Conservation (phyloP, 2,888 invertebrate genomes). For the Barypeithes pellucidus region DNA sequence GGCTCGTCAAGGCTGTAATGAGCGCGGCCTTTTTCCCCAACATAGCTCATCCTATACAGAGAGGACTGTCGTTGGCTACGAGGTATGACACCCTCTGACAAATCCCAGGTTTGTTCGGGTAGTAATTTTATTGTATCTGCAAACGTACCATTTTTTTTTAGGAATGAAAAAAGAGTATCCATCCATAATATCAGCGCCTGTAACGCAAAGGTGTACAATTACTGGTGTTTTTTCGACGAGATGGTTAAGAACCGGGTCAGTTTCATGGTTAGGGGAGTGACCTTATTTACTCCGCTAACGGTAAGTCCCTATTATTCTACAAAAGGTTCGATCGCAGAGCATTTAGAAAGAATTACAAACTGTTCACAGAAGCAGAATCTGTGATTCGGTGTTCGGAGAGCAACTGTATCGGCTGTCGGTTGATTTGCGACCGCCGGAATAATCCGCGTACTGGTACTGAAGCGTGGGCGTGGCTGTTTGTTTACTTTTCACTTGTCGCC, state of each 20-base stretch:
- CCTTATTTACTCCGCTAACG: conserved; percentile 86
- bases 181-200: conserved; percentile 79
- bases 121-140: too few relatives aligned
- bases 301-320: too few relatives aligned
- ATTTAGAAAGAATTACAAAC: too few relatives aligned
- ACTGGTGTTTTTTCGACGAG: conserved; percentile 93
- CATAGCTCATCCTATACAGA: conserved; percentile 73
- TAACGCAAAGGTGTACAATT: conserved; percentile 70
- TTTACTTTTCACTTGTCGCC: too few relatives aligned
- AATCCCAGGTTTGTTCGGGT: too few relatives aligned
- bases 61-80: conserved; percentile 71
- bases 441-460: too few relatives aligned
- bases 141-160: conserved; percentile 62
- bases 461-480: too few relatives aligned
- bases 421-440: too few relatives aligned
- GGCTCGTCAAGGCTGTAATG: conserved; percentile 91
- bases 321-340: too few relatives aligned
- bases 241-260: conserved; percentile 81
- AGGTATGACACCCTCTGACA: conserved; percentile 63
- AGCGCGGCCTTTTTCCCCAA: conserved; percentile 94
- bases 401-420: too few relatives aligned
- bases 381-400: too few relatives aligned
- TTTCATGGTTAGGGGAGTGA: conserved; percentile 85
- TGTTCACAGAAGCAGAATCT: too few relatives aligned
- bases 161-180: conserved; percentile 76